Evolutionary conservation across 2,888 invertebrate species (phyloP).

Genomic region (Julus scanicus): DNA sequence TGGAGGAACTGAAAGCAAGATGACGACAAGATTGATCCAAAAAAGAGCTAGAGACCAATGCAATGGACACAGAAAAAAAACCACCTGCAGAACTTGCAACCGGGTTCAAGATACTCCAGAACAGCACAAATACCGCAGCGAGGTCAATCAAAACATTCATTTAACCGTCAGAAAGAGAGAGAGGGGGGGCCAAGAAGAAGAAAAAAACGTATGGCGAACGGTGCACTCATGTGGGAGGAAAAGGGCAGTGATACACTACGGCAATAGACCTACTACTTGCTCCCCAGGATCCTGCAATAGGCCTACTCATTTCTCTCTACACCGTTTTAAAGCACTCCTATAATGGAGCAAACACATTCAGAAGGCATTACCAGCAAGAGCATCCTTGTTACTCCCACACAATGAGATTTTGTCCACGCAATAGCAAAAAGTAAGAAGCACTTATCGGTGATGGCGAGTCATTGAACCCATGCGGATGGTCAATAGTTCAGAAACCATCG

Average conservation of each 20-base stretch:
- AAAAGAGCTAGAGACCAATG: conserved; percentile 7
- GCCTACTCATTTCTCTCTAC: neutral
- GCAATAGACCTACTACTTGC: neutral
- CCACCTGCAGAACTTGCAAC: neutral
- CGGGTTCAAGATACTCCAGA: conserved; percentile 12
- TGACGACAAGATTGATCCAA: conserved; percentile 46
- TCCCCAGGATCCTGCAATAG: conserved; percentile 32
- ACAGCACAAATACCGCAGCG: neutral
- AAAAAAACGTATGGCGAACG: conserved; percentile 31
- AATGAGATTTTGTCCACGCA: conserved; percentile 23
- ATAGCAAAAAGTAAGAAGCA: neutral
- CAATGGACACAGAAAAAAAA: conserved; percentile 19
- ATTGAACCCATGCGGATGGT: neutral
- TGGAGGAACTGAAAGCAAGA: conserved; percentile 58
- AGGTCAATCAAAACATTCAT: neutral
- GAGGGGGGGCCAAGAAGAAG: neutral
- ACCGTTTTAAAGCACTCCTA: conserved; percentile 20
- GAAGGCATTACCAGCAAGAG: conserved; percentile 9
- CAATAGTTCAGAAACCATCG: neutral
- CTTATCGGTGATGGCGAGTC: conserved; percentile 6
- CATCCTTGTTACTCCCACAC: neutral
- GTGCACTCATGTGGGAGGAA: conserved; percentile 2
- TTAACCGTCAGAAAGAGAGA: neutral
- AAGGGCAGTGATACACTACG: neutral
- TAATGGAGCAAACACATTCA: conserved; percentile 26